These are phyloP conservation scores for Drosophila rubida DNA, from an alignment of 2,888 invertebrate species.

Conservation along the genomic window DNA sequence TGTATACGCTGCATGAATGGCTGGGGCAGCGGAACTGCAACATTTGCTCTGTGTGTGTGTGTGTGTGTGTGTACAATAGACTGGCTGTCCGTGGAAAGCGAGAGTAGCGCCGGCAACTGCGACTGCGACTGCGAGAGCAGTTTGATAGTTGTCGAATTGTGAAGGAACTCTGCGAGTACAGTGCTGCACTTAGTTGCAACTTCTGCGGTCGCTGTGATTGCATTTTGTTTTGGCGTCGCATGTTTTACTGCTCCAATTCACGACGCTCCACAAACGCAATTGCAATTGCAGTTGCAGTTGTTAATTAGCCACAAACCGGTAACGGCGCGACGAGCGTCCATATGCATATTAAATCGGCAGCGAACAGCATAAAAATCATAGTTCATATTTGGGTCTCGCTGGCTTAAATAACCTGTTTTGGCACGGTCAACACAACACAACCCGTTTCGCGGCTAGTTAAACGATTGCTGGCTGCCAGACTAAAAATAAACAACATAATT, in stretches of 20 bases:
- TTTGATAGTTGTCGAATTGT: not conserved
- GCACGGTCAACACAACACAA: no score
- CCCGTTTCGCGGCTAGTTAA: slow-evolving; percentile 49
- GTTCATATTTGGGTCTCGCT: slow-evolving; percentile 67
- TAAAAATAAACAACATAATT: slow-evolving; percentile 71
- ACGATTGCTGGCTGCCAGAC: slow-evolving; percentile 41
- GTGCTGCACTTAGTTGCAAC: not conserved
- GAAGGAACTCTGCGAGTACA: not conserved
- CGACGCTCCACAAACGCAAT: not conserved
- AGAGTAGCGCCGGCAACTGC: not conserved
- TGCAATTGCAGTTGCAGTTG: not conserved
- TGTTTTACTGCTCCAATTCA: not conserved
- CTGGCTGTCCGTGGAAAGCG: not conserved
- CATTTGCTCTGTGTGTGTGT: no score
- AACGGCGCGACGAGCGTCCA: not conserved
- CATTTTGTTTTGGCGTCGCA: not conserved
- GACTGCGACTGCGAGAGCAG: not conserved
- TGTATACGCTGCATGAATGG: slow-evolving; percentile 30
- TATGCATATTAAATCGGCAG: slow-evolving; percentile 34
- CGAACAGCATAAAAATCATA: slow-evolving; percentile 24
- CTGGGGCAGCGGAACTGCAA: not conserved
- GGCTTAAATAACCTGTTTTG: slow-evolving; percentile 61
- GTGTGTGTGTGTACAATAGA: not conserved
- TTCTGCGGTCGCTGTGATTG: not conserved
- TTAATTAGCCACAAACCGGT: slow-evolving; percentile 1